Evolutionary conservation across 2,797 vertebrate species (phyloP).

Genomic region (Mionectes olivaceus): DNA sequence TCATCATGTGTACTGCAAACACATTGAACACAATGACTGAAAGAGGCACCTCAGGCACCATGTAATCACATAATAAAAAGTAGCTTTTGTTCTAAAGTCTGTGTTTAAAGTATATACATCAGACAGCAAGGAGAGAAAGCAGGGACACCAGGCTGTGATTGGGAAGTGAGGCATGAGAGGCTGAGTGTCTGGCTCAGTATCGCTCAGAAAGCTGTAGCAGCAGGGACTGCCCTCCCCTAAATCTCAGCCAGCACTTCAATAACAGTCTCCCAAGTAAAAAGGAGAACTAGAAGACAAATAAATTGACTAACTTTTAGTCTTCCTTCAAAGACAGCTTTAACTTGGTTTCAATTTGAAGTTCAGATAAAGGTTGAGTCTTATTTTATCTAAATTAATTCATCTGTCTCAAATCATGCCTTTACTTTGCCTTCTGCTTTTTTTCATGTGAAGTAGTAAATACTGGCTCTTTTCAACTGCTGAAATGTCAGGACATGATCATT

Average conservation of each 20-base stretch:
- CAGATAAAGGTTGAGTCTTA: background rate
- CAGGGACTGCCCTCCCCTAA: background rate
- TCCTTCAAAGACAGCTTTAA: background rate
- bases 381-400: conserved; percentile 36
- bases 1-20: background rate
- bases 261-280: background rate
- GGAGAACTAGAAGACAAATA: background rate
- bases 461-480: conserved; percentile 21
- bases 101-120: background rate
- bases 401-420: conserved; percentile 37
- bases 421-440: conserved; percentile 37
- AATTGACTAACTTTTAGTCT: background rate
- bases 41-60: background rate
- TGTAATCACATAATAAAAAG: background rate
- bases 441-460: conserved; percentile 38
- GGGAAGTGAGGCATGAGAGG: background rate
- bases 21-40: background rate
- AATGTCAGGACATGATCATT: background rate
- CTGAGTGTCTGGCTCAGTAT: background rate
- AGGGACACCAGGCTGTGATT: background rate
- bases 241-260: background rate
- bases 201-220: background rate
- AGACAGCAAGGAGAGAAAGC: background rate
- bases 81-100: background rate
- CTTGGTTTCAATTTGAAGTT: conserved; percentile 26